phyloP scores from a whole-genome alignment of 2,797 vertebrate species.

The Vipera ursinii region DNA sequence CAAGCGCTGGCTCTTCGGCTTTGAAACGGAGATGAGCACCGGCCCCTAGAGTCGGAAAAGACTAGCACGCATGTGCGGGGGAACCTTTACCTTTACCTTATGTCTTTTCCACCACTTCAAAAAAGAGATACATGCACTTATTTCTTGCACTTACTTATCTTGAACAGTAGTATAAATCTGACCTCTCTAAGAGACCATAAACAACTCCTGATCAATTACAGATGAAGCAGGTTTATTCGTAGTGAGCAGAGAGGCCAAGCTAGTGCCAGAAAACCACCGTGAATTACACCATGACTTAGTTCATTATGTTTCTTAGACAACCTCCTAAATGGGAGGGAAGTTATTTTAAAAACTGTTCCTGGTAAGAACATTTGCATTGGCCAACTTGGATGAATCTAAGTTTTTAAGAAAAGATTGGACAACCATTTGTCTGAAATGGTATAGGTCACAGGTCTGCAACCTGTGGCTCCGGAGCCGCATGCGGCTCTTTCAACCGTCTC shows the following conservation, averaged over 20 bases:
- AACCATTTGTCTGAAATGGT: neutral
- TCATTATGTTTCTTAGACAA: neutral
- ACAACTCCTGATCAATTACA: neutral
- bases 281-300: neutral
- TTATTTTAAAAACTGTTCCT: neutral
- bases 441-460: too few species aligned
- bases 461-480: too few species aligned
- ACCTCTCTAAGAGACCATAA: neutral
- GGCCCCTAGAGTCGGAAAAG: too few species aligned
- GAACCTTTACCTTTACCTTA: neutral
- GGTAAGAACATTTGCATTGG: neutral
- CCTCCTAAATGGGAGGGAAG: neutral
- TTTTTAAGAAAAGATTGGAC: neutral
- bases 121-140: slow-evolving; percentile 26
- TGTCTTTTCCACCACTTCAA: slow-evolving; percentile 30
- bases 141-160: slow-evolving; percentile 30
- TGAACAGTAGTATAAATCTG: slow-evolving; percentile 29
- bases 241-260: neutral
- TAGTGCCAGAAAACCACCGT: neutral
- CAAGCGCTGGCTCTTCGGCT: too few species aligned
- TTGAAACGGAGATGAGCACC: too few species aligned
- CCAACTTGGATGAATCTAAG: neutral
- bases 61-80: too few species aligned
- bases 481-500: too few species aligned
- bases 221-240: neutral